phyloP scores from a whole-genome alignment of 2,797 vertebrate genomes.

The Myiothlypis coronata region DNA sequence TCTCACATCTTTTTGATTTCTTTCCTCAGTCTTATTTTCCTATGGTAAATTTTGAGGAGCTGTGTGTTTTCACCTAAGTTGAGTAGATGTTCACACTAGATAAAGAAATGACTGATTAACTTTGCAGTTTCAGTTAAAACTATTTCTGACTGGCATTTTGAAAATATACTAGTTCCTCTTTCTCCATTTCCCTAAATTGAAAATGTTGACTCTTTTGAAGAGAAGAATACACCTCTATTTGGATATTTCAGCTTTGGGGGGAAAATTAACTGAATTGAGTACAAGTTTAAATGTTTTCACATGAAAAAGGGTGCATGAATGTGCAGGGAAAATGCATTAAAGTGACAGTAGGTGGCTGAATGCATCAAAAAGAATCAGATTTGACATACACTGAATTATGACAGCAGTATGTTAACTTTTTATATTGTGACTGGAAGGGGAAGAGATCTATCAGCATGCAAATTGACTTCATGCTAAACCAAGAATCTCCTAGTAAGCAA shows the following conservation, averaged over 20 bases:
- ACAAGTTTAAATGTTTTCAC: not conserved
- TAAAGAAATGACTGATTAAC: not conserved
- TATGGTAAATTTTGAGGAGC: not conserved
- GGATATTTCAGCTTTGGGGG: not conserved
- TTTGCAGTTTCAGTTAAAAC: not conserved
- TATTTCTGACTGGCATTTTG: not conserved
- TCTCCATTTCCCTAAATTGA: not conserved
- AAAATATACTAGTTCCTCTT: not conserved
- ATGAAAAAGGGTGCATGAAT: not conserved
- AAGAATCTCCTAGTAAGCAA: not conserved
- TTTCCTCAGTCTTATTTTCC: not conserved
- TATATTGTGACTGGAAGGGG: conserved; percentile 3
- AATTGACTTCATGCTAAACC: conserved; percentile 10
- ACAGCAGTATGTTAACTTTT: not conserved
- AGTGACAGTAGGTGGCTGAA: not conserved
- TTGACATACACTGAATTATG: not conserved
- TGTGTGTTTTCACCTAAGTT: not conserved
- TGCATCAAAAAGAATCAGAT: conserved; percentile 20
- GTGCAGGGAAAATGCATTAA: not conserved
- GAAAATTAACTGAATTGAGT: not conserved
- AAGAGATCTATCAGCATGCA: conserved; percentile 35
- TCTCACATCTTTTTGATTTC: not conserved
- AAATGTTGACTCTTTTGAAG: not conserved
- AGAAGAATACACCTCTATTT: not conserved
- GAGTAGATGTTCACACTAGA: not conserved